phyloP scores from a whole-genome alignment of 2,113 vertebrate genomes.

The Poeciliopsis prolifica region DNA sequence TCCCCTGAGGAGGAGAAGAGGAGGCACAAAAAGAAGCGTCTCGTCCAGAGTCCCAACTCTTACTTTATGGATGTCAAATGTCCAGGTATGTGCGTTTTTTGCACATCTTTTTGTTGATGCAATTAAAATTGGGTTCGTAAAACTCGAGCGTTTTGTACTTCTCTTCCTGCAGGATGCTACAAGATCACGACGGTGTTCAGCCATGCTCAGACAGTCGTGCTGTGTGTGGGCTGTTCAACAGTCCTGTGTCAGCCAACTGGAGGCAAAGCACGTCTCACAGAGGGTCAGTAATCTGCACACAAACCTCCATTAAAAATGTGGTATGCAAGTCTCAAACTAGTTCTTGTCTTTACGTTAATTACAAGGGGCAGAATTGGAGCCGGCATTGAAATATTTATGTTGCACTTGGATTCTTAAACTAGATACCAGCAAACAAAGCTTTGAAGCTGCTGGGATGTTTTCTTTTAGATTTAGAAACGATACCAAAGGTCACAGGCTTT shows the following conservation, averaged over 20 bases:
- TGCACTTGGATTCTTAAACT: no score
- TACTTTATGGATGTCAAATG: constrained; percentile 95
- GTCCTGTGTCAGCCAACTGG: constrained; percentile 85
- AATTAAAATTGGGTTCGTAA: no score
- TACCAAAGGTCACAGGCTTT: no score
- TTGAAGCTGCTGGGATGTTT: no score
- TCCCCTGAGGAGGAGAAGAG: constrained; percentile 91
- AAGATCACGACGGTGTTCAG: constrained; percentile 87
- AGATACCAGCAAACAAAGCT: no score
- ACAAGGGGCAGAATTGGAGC: no score
- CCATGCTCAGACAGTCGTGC: constrained; percentile 84
- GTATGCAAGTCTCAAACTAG: no score
- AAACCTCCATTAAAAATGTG: not conserved
- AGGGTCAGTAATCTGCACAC: constrained; percentile 71
- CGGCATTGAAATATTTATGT: no score
- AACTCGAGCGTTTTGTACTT: no score
- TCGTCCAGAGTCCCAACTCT: constrained; percentile 92
- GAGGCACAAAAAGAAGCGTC: constrained; percentile 93
- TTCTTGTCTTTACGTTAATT: no score
- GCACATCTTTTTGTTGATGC: no score
- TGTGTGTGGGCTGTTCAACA: constrained; percentile 84
- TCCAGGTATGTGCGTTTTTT: constrained; percentile 77
- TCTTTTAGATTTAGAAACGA: no score
- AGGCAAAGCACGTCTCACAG: constrained; percentile 85
- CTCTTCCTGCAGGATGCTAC: constrained; percentile 77